Percentiles rank a stretch among this genome's conserved stretches.
Evolutionary conservation across 2,113 vertebrate genomes (phyloP).

Genomic region (Xenotilapia flavipinnis): DNA sequence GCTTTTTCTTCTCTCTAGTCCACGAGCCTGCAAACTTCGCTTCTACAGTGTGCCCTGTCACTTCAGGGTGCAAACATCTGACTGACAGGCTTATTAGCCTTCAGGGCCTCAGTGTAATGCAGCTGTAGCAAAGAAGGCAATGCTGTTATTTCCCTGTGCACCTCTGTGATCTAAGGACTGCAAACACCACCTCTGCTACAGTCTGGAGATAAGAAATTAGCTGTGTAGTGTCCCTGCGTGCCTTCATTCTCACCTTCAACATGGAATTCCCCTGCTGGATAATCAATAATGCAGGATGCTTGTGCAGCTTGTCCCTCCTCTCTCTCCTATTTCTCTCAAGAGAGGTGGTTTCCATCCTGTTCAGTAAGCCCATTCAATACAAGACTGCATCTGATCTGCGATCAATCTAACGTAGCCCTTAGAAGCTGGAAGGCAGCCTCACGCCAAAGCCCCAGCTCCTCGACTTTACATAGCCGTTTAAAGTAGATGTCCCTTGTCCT

Average conservation of each 20-base stretch:
- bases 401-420: slow-evolving; percentile 13
- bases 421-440: neutral
- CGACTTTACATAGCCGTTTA: neutral
- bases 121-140: neutral
- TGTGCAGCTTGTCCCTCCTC: neutral
- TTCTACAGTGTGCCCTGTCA: neutral
- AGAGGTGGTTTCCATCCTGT: neutral
- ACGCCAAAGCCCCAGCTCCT: neutral
- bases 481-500: neutral
- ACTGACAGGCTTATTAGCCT: slow-evolving; percentile 6
- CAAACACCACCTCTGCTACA: neutral
- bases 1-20: neutral
- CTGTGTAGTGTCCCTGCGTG: neutral
- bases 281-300: slow-evolving; percentile 43
- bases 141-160: neutral
- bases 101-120: neutral
- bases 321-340: neutral
- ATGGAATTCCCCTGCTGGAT: slow-evolving; percentile 5
- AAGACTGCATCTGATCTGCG: slow-evolving; percentile 21
- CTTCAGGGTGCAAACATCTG: neutral
- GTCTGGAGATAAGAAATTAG: neutral
- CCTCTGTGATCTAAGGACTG: neutral
- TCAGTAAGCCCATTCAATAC: slow-evolving; percentile 11
- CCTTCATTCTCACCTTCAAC: neutral
- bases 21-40: neutral